Evolutionary conservation across 2,888 invertebrate genomes (phyloP), one percentile per base, ranked within the genome.

Genomic region (Archips crataeganus): DNA sequence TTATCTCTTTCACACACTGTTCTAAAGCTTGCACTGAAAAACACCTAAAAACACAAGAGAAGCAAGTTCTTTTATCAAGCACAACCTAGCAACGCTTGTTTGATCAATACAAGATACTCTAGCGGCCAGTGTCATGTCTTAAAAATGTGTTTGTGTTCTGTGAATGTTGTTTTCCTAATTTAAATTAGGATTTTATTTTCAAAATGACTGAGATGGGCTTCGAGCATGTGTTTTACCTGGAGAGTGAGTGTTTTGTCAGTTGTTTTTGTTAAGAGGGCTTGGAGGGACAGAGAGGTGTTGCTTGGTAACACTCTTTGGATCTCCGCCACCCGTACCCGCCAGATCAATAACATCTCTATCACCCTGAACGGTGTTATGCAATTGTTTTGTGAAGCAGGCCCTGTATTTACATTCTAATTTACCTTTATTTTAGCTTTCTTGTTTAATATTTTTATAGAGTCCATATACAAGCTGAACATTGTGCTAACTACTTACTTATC

Each of bases 171-270:
- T 75, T 81, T 79, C 74, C 79, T 77, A 77, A 76, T 75, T 80
- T 80, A 79, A 83, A 79, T 77, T 77, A 79, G 79, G 79, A 79
- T 78, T 81, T 71, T 77, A 57, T 49, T 71, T 79, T 74, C 77
- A 92, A 89, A 88, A 94, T 94, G 94, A 87, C 94, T 68, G 93
- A 94, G 84, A 92, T 95, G 94, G 94, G 90, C 66, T 93, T 94
- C 84, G 95, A 95, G 84, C 93, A 92, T 82, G 94, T 95, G 85
- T 94, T 95, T 84, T 95, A 94, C 85, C 86, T 95, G 66, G 95
- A 95, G 84, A 95, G 95, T 95, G 87, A 95, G 95, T 94, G 86
- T 85, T 85, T 81, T 84, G 85, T 84, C 84, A 77, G 77, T 76
- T 80, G 79, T 82, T 82, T 57, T 84, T 79, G 81, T 86, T 85